Evolutionary conservation across 1,140 invertebrate genomes (phyloP), one percentile per base, ranked within the genome.

Genomic region (Tetranychus urticae): DNA sequence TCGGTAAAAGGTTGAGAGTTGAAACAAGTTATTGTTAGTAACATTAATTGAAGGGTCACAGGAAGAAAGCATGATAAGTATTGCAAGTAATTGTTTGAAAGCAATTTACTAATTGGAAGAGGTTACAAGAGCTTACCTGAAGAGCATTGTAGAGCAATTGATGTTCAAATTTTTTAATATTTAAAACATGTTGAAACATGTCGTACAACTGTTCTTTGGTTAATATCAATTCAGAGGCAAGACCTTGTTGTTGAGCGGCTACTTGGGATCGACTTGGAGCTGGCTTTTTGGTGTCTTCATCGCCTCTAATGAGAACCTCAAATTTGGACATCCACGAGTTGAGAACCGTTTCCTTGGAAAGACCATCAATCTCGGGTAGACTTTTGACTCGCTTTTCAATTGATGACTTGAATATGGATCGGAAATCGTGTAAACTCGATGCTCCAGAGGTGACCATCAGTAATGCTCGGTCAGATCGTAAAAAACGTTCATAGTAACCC

Each of bases 241-340:
- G 58, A 85, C 71, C 87, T 77, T 64, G 65, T 55, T 42, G 66
- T 64, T 64, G 62, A 33, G 37, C 46, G 31, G 31, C 13, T 23
- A 48, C 37, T 56, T 39, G 55, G 14, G 37, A 56, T 36, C 55
- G 34, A 56, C 37, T 62, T 8, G 33, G 42, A 23, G 31, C 4
- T 33, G 35, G 33, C 14, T 37, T 61, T 13, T 55, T 23, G 37
- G 34, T 71, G 88, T 88, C 47, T 7, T 60, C 59, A 67, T 91
- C 86, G 47, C 85, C 83, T 59, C 80, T 63, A 70, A 96, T 85
- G 70, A 99, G 97, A 72, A 89, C 89, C 77, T 99, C 96, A 74
- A 97, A 97, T 77, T 98, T 99, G 45, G 90, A 88, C 81, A 99
- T 86, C 94, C 94, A 99, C 56, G 92, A 96, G 58, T 89, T 93